These are phyloP conservation scores for Etheostoma nigrum DNA, from an alignment of 2,797 vertebrate genomes.

Conservation along the genomic window DNA sequence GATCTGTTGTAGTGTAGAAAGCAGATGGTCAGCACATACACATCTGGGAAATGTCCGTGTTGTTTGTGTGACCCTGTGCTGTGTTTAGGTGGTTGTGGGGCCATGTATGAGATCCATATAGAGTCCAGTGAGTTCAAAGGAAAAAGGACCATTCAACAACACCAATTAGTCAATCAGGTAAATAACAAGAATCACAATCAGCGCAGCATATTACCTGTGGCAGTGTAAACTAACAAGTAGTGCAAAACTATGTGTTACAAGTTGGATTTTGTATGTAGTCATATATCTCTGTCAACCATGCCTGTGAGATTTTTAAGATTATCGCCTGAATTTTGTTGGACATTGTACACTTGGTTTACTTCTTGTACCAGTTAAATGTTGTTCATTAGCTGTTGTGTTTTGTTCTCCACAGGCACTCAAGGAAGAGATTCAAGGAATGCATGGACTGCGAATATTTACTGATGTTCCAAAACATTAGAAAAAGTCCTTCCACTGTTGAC, in stretches of 20 bases:
- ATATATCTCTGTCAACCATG: neutral
- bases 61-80: conserved; percentile 34
- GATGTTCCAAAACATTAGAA: conserved; percentile 81
- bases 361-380: neutral
- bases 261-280: neutral
- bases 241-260: neutral
- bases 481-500: conserved; percentile 4
- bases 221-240: neutral
- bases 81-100: conserved; percentile 92
- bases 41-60: neutral
- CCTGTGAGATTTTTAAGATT: neutral
- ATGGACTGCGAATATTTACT: conserved; percentile 88
- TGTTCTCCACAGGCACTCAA: conserved; percentile 83
- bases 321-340: neutral
- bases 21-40: neutral
- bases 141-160: conserved; percentile 93
- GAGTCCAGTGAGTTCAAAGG: conserved; percentile 95
- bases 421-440: conserved; percentile 88
- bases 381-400: conserved; percentile 35
- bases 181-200: conserved; percentile 26
- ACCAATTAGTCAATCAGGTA: conserved; percentile 96
- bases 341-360: neutral
- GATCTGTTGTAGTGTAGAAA: neutral
- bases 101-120: conserved; percentile 97
- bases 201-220: neutral